phyloP scores from a whole-genome alignment of 1,140 invertebrate species.

The Tetranychus cinnabarinus region DNA sequence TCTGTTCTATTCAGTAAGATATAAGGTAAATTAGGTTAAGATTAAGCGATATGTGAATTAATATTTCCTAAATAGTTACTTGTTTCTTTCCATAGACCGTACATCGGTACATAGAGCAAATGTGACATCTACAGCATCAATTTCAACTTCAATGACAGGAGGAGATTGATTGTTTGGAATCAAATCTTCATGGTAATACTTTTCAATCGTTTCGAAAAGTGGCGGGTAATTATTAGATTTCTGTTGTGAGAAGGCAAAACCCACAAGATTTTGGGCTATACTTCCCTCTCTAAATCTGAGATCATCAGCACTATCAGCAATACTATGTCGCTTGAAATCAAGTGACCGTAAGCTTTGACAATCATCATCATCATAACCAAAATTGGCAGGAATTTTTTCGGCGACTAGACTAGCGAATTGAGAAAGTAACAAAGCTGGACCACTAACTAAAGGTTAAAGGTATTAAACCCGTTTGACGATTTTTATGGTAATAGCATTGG shows the following conservation, averaged over 20 bases:
- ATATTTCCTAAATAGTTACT: too few relatives aligned
- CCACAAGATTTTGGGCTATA: neutral
- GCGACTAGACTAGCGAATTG: conserved; percentile 2
- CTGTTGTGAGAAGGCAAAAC: neutral
- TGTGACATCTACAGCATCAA: conserved; percentile 58
- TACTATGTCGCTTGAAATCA: neutral
- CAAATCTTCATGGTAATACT: neutral
- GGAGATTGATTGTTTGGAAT: neutral
- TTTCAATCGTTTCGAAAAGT: conserved; percentile 4
- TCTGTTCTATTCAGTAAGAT: too few relatives aligned
- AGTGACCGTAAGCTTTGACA: neutral
- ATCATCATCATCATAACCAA: conserved; percentile 5
- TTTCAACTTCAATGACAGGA: conserved; percentile 31
- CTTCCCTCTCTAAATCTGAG: conserved; percentile 1
- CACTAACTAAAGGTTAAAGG: conserved; percentile 28
- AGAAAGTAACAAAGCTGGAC: neutral
- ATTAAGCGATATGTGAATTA: too few relatives aligned
- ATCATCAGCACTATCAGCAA: neutral
- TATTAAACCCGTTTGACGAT: neutral
- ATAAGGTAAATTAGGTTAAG: too few relatives aligned
- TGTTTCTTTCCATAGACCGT: too few relatives aligned
- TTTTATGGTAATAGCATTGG: neutral
- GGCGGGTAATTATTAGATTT: neutral
- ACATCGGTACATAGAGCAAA: conserved; percentile 32
- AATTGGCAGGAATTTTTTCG: conserved; percentile 5